Evolutionary conservation across 2,113 vertebrate species (phyloP), one percentile per base, ranked within the genome.

Genomic region (Neogobius melanostomus): DNA sequence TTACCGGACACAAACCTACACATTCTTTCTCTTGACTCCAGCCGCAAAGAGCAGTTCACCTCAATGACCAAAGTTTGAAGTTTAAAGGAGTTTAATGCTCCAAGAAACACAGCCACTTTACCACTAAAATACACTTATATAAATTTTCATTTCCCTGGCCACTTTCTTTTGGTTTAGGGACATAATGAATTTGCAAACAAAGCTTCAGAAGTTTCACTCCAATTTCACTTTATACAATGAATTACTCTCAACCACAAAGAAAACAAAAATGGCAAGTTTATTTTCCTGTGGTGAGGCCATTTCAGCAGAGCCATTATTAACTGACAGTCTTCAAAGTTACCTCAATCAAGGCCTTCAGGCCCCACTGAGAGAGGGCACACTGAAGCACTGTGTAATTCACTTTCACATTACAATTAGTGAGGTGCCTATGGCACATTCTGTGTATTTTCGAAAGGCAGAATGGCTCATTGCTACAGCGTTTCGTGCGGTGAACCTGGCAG

Each of bases 161-260:
- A 88, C 90, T 91, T 91, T 85, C 61, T 69, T 77, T 53, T 44
- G 72, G 88, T 82, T 74, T 57, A 50, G 78, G 86, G 86, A 72
- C 62, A 77, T 82, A 91, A 91, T 88, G 86, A 92, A 89, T 92
- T 88, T 89, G 83, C 83, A 86, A 90, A 91, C 89, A 91, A 91
- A 77, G 80, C 72, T 82, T 74, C 65, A 64, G 73, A 87, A 86
- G 77, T 83, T 75, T 77, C 76, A 68, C 61, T 77, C 78, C 74
- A 72, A 74, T 87, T 87, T 76, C 74, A 73, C 83, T 91, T 85
- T 87, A 72, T 82, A 85, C 85, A 87, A 88, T 87, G 84, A 88
- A 88, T 90, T 89, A 89, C 88, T 57, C 42, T 77, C 21, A 16
- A 89, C 90, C 89, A 85, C 89, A 88, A 91, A 62, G 74, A 91